Percentiles rank a stretch among this genome's conserved stretches.
phyloP scores from a whole-genome alignment of 2,888 invertebrate genomes.

The Tachystola acroxantha region DNA sequence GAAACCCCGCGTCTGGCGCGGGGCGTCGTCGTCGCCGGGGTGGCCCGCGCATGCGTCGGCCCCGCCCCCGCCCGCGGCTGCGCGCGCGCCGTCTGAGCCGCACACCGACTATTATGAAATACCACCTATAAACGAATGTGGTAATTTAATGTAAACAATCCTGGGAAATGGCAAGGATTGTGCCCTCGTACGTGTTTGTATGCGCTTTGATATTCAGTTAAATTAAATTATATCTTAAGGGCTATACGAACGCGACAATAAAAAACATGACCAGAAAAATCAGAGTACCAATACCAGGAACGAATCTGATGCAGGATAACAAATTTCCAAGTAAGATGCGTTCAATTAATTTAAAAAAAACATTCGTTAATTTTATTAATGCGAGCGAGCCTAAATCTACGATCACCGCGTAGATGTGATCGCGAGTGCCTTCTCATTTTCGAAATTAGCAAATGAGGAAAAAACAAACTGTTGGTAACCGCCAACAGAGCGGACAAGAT shows the following conservation, averaged over 20 bases:
- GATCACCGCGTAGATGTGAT: slow-evolving; percentile 63
- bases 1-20: slow-evolving; percentile 34
- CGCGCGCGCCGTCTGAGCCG: slow-evolving; percentile 31
- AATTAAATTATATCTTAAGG: background rate
- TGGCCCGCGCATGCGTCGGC: slow-evolving; percentile 60
- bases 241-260: background rate
- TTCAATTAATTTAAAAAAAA: slow-evolving; percentile 74
- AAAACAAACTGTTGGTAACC: slow-evolving; percentile 60
- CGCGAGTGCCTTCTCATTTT: slow-evolving; percentile 71
- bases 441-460: slow-evolving; percentile 76
- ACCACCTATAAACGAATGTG: slow-evolving; percentile 56
- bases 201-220: slow-evolving; percentile 13
- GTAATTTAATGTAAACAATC: slow-evolving; percentile 69
- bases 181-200: slow-evolving; percentile 41
- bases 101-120: slow-evolving; percentile 33
- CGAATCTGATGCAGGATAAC: slow-evolving; percentile 56
- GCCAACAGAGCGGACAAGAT: slow-evolving; percentile 73
- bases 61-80: slow-evolving; percentile 59
- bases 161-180: slow-evolving; percentile 55
- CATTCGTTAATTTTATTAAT: slow-evolving; percentile 77
- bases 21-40: slow-evolving; percentile 59
- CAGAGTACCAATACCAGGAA: slow-evolving; percentile 38
- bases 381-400: slow-evolving; percentile 66
- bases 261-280: background rate
- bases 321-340: slow-evolving; percentile 53